Conservation (phyloP, 2,797 vertebrate species). For the Merluccius polli region DNA sequence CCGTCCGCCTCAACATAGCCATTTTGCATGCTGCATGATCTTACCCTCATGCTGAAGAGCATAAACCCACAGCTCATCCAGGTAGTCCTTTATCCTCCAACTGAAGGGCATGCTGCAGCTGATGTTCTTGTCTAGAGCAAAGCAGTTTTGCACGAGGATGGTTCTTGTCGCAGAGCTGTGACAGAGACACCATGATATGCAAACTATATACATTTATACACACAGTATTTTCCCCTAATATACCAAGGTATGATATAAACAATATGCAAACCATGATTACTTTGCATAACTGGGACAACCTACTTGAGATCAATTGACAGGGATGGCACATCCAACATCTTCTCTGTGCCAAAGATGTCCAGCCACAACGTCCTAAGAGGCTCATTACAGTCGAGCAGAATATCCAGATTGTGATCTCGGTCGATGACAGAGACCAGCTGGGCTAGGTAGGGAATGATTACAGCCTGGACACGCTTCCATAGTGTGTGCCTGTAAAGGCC, state of each 20-base stretch:
- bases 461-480: slow-evolving; percentile 87
- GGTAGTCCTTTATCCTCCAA: slow-evolving; percentile 89
- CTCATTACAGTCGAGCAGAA: slow-evolving; percentile 67
- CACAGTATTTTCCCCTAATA: not conserved
- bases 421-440: slow-evolving; percentile 84
- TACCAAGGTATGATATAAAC: not conserved
- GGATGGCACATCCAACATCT: slow-evolving; percentile 78
- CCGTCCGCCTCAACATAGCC: not conserved
- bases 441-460: slow-evolving; percentile 83
- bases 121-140: slow-evolving; percentile 57
- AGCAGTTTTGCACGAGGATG: slow-evolving; percentile 82
- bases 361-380: slow-evolving; percentile 85
- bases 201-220: not conserved
- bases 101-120: slow-evolving; percentile 85
- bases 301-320: slow-evolving; percentile 66
- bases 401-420: slow-evolving; percentile 84
- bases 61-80: slow-evolving; percentile 87
- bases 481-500: slow-evolving; percentile 79
- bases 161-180: slow-evolving; percentile 74
- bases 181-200: slow-evolving; percentile 12
- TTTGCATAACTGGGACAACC: slow-evolving; percentile 22
- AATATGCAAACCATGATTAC: not conserved
- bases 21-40: not conserved
- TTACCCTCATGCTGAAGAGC: slow-evolving; percentile 76
- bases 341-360: slow-evolving; percentile 81